Base-by-base conservation (phyloP, 2,888 invertebrate species). In the Diplazon laetatorius region DNA sequence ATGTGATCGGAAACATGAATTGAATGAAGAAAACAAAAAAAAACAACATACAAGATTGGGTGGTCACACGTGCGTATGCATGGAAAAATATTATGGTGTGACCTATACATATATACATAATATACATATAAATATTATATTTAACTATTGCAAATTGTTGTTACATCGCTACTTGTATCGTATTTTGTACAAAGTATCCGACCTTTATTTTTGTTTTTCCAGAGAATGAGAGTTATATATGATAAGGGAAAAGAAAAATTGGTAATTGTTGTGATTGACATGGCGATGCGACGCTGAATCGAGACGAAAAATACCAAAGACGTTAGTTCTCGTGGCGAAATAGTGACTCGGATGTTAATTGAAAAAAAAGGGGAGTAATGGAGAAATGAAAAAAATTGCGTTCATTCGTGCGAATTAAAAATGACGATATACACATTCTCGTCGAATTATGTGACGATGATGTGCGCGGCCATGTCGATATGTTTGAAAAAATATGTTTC, bases 151-250 rank as follows among this genome's bases (percentile, higher is more conserved):
- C 89, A 90, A 89, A 89, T 86, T 86, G 88, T 90, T 90, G 89
- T 90, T 90, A 89, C 86, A 88, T 90, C 87, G 89, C 90, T 89
- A 89, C 88, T 89, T 88, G 86, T 87, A 89, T 90, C 86, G 89
- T 89, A 89, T 90, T 89, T 90, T 90, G 89, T 90, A 90, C 89
- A 90, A 89, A 90, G 86, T 89, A 89, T 86, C 87, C 86, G 84
- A 89, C 77, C 80, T 85, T 87, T 86, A 85, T 83, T 87, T 86
- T 83, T 84, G 76, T 85, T 88, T 86, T 81, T 85, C 87, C 84
- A 86, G 82, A 84, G 78, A 75, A 76, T 78, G 76, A 78, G 78
- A 81, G 82, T 84, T 30, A 83, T 84, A 82, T 82, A n/a, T n/a
- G 83, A 82, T 82, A 82, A 82, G 70, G 42, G 60, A 73, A 72